Conservation (phyloP, 2,797 vertebrate species). For the Sphaeramia orbicularis region DNA sequence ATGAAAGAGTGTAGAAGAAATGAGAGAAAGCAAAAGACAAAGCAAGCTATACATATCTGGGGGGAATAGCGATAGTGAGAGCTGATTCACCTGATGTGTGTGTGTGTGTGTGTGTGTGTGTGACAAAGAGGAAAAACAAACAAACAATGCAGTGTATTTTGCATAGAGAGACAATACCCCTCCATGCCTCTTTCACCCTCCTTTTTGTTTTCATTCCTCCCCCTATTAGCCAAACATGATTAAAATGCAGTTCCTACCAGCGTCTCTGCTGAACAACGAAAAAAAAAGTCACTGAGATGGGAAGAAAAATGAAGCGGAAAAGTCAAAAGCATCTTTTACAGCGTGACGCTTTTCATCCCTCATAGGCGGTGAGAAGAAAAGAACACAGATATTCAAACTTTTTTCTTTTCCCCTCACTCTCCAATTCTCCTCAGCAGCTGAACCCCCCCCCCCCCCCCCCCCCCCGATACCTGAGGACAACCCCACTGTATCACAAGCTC, state of each 20-base stretch:
- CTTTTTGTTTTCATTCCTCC: slow-evolving; percentile 72
- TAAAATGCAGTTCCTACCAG: slow-evolving; percentile 85
- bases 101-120: slow-evolving; percentile 59
- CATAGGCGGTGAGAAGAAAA: slow-evolving; percentile 79
- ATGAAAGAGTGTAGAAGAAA: slow-evolving; percentile 34
- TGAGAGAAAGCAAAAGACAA: slow-evolving; percentile 61
- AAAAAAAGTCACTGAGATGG: slow-evolving; percentile 56
- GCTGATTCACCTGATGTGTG: slow-evolving; percentile 72
- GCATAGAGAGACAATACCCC: slow-evolving; percentile 78
- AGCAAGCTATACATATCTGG: slow-evolving; percentile 58
- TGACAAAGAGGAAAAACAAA: slow-evolving; percentile 71
- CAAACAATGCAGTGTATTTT: slow-evolving; percentile 76
- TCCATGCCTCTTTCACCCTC: slow-evolving; percentile 75
- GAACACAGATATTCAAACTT: slow-evolving; percentile 77
- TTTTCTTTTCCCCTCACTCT: slow-evolving; percentile 52
- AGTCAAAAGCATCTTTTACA: slow-evolving; percentile 84
- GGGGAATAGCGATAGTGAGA: slow-evolving; percentile 62
- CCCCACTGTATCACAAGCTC: slow-evolving; percentile 73
- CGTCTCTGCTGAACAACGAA: slow-evolving; percentile 69
- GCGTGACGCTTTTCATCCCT: slow-evolving; percentile 83
- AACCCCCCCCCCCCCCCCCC: no score
- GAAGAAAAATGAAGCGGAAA: slow-evolving; percentile 76
- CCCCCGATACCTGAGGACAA: slow-evolving; percentile 81
- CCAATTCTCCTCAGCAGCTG: slow-evolving; percentile 71
- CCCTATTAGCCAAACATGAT: slow-evolving; percentile 86